These are phyloP conservation scores for Ferdinandea cuprea DNA, from an alignment of 2,888 invertebrate species.

Conservation along the genomic window DNA sequence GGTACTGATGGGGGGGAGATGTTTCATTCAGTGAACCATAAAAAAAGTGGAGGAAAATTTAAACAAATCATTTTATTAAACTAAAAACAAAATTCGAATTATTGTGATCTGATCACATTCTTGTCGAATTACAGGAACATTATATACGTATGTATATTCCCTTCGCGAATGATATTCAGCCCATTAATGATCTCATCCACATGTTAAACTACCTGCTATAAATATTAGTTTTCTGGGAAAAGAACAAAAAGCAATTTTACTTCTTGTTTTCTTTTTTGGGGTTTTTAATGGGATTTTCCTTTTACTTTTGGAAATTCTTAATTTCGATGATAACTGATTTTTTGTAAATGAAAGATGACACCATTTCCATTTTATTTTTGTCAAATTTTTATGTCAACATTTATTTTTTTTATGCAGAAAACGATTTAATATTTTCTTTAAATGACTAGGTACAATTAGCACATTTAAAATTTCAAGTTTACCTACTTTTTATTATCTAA, in stretches of 20 bases:
- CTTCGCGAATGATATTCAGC: slow-evolving; percentile 6
- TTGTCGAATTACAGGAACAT: too few species aligned
- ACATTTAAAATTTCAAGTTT: slow-evolving; percentile 41
- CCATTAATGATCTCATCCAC: slow-evolving; percentile 24
- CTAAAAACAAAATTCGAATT: too few species aligned
- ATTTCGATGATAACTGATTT: not conserved
- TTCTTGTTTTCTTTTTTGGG: not conserved
- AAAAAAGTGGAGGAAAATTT: not conserved
- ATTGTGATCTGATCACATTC: too few species aligned
- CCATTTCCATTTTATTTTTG: slow-evolving; percentile 8
- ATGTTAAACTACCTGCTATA: slow-evolving; percentile 55
- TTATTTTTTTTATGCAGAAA: slow-evolving; percentile 15
- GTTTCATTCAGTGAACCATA: too few species aligned
- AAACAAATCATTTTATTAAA: not conserved
- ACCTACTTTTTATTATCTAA: slow-evolving; percentile 34
- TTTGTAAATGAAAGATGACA: slow-evolving; percentile 14
- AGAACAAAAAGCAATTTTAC: slow-evolving; percentile 21
- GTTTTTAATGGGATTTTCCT: slow-evolving; percentile 13
- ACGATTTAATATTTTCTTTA: slow-evolving; percentile 18
- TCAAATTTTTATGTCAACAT: slow-evolving; percentile 1
- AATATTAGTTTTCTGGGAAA: slow-evolving; percentile 50
- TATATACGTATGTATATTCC: too few species aligned
- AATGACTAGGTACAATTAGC: slow-evolving; percentile 31
- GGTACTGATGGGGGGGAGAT: slow-evolving; percentile 5
- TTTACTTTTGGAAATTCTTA: not conserved